Base-by-base conservation (phyloP, 1,140 invertebrate genomes). In the Trachymyrmex cornetzi region DNA sequence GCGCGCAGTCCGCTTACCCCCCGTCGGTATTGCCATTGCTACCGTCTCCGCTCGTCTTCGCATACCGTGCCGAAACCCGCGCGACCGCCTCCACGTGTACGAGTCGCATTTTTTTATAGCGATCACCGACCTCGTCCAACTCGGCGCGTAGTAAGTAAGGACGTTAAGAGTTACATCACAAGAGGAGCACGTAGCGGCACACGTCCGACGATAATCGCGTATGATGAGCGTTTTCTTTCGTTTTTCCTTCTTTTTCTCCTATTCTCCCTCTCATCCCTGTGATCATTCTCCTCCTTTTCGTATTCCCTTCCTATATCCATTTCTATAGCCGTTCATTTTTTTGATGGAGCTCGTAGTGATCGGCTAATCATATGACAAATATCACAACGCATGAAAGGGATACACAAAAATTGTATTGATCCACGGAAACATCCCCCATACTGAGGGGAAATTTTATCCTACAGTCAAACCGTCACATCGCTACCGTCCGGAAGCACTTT, bases 71-170 rank as follows among this genome's bases (percentile, higher is more conserved):
- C 55, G 90, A 94, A 95, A 95, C 94, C 94, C 77, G 81, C 72
- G 75, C 94, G 66, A 84, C 94, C 90, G 93, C 94, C 94, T 95
- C 94, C 94, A 95, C 94, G 94, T 95, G 94, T 94, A 92, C 90
- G 89, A 85, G 89, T 85, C 90, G 92, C 93, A 94, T 94, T 95
- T 95, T 94, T 94, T 95, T 94, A 93, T 94, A 95, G 93, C 94
- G 94, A 95, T 95, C 94, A 95, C 94, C 94, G 94, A 95, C 94
- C 94, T 95, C 94, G 94, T 95, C 92, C 94, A 95, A 94, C 94
- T 92, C 94, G 91, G 69, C 93, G 93, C 93, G 94, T 92, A 94
- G 94, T 94, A 95, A 94, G 94, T 94, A 95, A 94, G 94, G 94
- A 94, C 94, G 94, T 94, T 93, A 92, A 92, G 93, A 91, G 93